phyloP scores from a whole-genome alignment of 2,797 vertebrate species.

The Sebastes itinus region DNA sequence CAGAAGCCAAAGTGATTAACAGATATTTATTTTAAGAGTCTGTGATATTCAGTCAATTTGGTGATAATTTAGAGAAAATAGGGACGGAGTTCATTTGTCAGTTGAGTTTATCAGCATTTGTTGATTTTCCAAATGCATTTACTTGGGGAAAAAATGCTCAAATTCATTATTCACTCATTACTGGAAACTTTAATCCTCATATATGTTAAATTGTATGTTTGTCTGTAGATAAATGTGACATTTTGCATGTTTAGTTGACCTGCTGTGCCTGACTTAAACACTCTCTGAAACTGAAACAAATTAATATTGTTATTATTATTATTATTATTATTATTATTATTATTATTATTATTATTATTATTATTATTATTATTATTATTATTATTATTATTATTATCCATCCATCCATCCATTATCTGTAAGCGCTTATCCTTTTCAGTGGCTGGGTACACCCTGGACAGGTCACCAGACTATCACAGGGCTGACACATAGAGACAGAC shows the following conservation, averaged over 20 bases:
- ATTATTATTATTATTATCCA: too few relatives aligned
- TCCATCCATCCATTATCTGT: too few relatives aligned
- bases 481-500: too few relatives aligned
- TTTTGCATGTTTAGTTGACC: background rate
- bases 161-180: background rate
- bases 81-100: background rate
- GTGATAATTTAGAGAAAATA: background rate
- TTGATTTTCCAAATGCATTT: background rate
- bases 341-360: too few relatives aligned
- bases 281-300: background rate
- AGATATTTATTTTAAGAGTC: background rate
- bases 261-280: background rate
- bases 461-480: too few relatives aligned
- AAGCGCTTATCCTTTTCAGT: too few relatives aligned
- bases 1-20: background rate
- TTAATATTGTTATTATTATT: too few relatives aligned
- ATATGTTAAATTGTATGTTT: background rate
- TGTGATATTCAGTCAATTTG: background rate
- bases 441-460: too few relatives aligned
- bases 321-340: too few relatives aligned
- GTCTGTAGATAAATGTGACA: background rate
- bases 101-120: background rate
- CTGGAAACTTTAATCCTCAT: background rate
- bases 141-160: background rate
- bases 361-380: too few relatives aligned